Evolutionary conservation across 2,113 vertebrate genomes (phyloP).

Genomic region (Sapajus apella): DNA sequence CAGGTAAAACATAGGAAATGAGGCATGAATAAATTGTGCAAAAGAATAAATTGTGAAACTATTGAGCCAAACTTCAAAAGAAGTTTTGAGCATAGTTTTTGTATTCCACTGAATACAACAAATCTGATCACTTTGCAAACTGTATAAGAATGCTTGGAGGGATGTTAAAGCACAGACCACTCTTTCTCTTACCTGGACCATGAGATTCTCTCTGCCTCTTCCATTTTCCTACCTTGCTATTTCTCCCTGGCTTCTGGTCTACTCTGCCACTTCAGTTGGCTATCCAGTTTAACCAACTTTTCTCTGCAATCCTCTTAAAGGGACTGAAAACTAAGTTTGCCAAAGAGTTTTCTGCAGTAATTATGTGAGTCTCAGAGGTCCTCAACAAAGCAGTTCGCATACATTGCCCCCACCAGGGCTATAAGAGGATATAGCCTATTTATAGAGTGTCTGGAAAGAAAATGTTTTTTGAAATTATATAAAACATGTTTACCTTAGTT

Average conservation of each 20-base stretch:
- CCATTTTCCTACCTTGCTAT: neutral
- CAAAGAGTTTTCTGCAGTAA: neutral
- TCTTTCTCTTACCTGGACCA: neutral
- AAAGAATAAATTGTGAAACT: neutral
- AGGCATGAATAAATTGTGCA: neutral
- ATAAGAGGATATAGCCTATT: neutral
- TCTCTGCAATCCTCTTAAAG: neutral
- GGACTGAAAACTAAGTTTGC: neutral
- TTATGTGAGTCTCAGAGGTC: neutral
- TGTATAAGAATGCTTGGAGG: neutral
- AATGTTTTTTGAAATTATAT: neutral
- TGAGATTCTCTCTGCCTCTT: neutral
- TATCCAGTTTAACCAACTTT: neutral
- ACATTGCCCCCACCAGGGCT: neutral
- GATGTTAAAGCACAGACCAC: too few relatives aligned
- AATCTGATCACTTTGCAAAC: neutral
- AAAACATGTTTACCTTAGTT: neutral
- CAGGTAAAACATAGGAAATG: neutral
- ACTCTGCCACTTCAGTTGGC: neutral
- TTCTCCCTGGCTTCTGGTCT: too few relatives aligned
- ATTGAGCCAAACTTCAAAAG: neutral
- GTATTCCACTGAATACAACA: neutral
- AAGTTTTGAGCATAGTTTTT: neutral
- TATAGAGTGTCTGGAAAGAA: neutral
- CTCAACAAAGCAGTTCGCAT: neutral